These are phyloP conservation scores for Xerus inauris DNA, from an alignment of 2,113 vertebrate genomes.

Conservation along the genomic window DNA sequence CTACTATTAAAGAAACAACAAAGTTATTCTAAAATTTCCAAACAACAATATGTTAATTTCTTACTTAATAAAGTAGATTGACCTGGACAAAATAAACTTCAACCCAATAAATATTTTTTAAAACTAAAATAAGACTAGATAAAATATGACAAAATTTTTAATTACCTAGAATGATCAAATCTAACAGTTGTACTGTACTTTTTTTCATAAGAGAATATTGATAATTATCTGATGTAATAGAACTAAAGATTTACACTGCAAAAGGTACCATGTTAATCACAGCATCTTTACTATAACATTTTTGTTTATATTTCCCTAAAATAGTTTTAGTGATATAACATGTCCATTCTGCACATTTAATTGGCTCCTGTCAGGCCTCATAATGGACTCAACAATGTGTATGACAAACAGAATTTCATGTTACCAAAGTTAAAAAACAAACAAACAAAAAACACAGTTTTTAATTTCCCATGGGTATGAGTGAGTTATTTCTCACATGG, in stretches of 20 bases:
- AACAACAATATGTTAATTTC: neutral
- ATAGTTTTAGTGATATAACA: neutral
- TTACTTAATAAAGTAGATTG: conserved; percentile 34
- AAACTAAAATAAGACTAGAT: neutral
- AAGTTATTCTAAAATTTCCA: neutral
- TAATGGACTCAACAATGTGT: neutral
- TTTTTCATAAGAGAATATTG: neutral
- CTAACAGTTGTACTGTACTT: neutral
- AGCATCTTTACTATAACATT: neutral
- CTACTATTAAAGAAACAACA: neutral
- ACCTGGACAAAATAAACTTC: neutral
- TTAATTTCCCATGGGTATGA: conserved; percentile 60
- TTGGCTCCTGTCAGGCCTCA: conserved; percentile 27
- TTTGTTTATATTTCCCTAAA: conserved; percentile 28
- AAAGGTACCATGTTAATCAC: neutral
- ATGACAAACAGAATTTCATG: conserved; percentile 4
- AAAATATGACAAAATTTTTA: neutral
- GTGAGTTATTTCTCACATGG: neutral
- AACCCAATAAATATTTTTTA: neutral
- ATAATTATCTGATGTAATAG: neutral
- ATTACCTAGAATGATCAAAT: neutral
- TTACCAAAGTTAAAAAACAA: neutral
- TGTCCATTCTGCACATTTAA: conserved; percentile 37
- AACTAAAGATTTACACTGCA: neutral
- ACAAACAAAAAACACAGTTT: neutral